Conservation (phyloP, 2,797 vertebrate genomes). For the Coilia nasus region DNA sequence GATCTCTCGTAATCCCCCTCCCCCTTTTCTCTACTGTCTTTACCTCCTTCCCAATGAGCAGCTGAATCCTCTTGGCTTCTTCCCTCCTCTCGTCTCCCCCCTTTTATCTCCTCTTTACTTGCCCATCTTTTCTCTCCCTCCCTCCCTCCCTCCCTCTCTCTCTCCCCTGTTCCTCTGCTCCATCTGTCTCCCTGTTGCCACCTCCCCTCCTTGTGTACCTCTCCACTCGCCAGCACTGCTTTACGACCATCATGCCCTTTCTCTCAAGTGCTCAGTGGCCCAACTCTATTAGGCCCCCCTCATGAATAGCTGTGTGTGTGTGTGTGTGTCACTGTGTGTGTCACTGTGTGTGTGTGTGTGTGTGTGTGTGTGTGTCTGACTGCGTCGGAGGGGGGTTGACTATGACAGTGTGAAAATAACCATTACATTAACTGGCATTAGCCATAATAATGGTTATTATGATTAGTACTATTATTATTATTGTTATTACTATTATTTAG, state of each 20-base stretch:
- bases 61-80: too few relatives aligned
- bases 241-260: neutral
- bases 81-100: too few relatives aligned
- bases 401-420: neutral
- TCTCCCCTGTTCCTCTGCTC: slow-evolving; percentile 50
- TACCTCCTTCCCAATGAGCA: too few relatives aligned
- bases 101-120: too few relatives aligned
- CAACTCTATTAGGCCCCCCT: neutral
- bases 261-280: slow-evolving; percentile 20
- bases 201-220: slow-evolving; percentile 1
- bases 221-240: neutral
- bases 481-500: neutral
- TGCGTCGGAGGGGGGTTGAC: neutral
- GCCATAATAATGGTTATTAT: neutral
- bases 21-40: too few relatives aligned
- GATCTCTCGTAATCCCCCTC: neutral
- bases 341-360: slow-evolving; percentile 4
- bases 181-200: slow-evolving; percentile 50
- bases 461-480: neutral
- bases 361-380: neutral
- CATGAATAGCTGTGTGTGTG: neutral
- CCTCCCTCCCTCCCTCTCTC: neutral
- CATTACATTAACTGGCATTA: neutral
- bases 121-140: neutral
- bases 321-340: neutral